Base-by-base conservation (phyloP, 2,888 invertebrate genomes). In the Venusia cambrica region DNA sequence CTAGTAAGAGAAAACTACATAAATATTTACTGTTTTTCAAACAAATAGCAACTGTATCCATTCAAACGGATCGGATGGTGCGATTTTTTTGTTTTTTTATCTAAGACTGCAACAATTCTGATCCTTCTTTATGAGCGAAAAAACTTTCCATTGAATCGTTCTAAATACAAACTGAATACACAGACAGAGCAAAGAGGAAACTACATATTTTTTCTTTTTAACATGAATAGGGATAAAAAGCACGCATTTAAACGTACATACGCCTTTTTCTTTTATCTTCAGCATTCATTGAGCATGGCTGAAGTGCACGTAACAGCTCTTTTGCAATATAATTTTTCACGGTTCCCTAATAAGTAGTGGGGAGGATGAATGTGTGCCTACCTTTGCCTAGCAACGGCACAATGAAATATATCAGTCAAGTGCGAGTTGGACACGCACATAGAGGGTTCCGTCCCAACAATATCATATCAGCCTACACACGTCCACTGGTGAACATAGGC, bases 301-400 rank as follows among this genome's bases (percentile, higher is more conserved):
- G 35, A 30, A 61, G 65, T 45, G 46, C 47, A 36, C 55, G 55
- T 40, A 25, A 46, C 33, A 54, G 38, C 47, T 44, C 50, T 61
- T 60, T 57, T 54, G 50, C 48, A 51, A 57, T 65, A 62, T 68
- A 66, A 68, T 67, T 65, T 66, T 72, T 62, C 62, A 62, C 60
- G 61, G 57, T 62, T 61, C 57, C 54, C 50, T n/a, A 57, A 57
- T 46, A 62, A 62, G 64, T 47, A 60, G 64, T 38, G 48, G 48
- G 56, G 48, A 50, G 38, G 50, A 29, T 36, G 42, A 54, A 51
- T 54, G 28, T 30, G 29, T 30, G 6, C 5, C n/a, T 32, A 28
- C 38, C 26, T 45, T 35, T 42, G 33, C 38, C 29, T 30, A 31
- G 52, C 38, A 32, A 42, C 31, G 10, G 46, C 33, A 54, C 53